phyloP scores from a whole-genome alignment of 2,888 invertebrate species.

The Orthosia cruda region DNA sequence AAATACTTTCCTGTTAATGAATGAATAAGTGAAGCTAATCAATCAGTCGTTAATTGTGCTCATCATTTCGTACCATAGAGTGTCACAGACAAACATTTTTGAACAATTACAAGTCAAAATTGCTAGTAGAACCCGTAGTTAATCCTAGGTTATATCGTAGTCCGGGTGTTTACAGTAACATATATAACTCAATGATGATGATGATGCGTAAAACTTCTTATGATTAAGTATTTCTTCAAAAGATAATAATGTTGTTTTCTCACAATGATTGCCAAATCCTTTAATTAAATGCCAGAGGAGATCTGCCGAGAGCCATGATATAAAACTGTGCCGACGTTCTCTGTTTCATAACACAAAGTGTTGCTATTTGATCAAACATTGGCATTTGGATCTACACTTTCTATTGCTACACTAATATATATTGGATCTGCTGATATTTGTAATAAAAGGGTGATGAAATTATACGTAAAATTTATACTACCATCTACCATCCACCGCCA shows the following conservation, averaged over 20 bases:
- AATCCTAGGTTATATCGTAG: too few relatives aligned
- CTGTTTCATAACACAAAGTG: slow-evolving; percentile 43
- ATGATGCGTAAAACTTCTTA: background rate
- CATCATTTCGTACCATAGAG: too few relatives aligned
- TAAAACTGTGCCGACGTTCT: slow-evolving; percentile 36
- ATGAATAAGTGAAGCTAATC: too few relatives aligned
- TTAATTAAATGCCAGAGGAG: slow-evolving; percentile 35
- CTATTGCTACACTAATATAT: slow-evolving; percentile 14
- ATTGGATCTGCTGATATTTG: background rate
- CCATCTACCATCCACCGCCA: too few relatives aligned
- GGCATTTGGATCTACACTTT: slow-evolving; percentile 22
- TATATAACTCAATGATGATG: background rate
- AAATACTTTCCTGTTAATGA: too few relatives aligned
- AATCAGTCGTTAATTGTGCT: too few relatives aligned
- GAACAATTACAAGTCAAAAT: background rate
- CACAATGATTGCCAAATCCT: slow-evolving; percentile 25
- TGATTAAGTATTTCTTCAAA: too few relatives aligned
- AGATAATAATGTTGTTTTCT: too few relatives aligned
- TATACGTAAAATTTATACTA: too few relatives aligned
- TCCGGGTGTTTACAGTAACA: too few relatives aligned
- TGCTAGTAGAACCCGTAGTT: too few relatives aligned
- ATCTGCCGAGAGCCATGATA: background rate
- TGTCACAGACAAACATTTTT: too few relatives aligned
- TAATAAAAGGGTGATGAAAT: background rate
- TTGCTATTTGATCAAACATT: slow-evolving; percentile 37